Evolutionary conservation across 2,888 invertebrate genomes (phyloP), one percentile per base, ranked within the genome.

Genomic region (Caenorhabditis doughertyi): DNA sequence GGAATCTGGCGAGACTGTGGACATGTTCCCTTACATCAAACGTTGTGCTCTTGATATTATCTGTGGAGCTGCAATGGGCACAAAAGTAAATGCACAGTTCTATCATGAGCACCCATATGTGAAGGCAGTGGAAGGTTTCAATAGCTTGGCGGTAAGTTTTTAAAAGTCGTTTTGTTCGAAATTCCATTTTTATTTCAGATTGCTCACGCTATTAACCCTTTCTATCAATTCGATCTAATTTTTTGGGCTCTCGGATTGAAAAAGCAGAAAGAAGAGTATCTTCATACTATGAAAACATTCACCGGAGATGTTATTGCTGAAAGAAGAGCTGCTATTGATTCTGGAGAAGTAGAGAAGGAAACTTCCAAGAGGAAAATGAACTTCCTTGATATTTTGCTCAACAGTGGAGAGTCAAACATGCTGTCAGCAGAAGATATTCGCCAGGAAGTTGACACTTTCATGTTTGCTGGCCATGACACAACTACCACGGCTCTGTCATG

Each of bases 361-460:
- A 79, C 79, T 2, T 56, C 64, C n/a, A 73, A 67, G 18, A 39
- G 79, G 44, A 80, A 80, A 42, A 83, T 80, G 76, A 80, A 93
- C 9, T 93, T 93, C 85, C 89, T 93, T 51, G 93, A 93, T 87
- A 89, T 93, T 87, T 87, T 93, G 21, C 87, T 93, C 39, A 91
- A 91, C 55, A 88, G 91, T 64, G 87, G 90, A 27, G 13, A 90
- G 89, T n/a, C 85, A 89, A n/a, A 85, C 86, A 11, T 51, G 16
- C 83, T 93, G 65, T 91, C 92, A 1, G 85, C 90, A 62, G 88
- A 90, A 11, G 93, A 93, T 68, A 92, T 93, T 23, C 87, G 92
- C 44, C 93, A 93, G 83, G 93, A 93, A 88, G 93, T 93, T 39
- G 93, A 93, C 87, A 93, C 92, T 23, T 93, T 92, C 88, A 93